A percentile compares a stretch with the other conserved stretches of the same genome.
phyloP scores from a whole-genome alignment of 2,888 invertebrate species.

The Plebejus anna region DNA sequence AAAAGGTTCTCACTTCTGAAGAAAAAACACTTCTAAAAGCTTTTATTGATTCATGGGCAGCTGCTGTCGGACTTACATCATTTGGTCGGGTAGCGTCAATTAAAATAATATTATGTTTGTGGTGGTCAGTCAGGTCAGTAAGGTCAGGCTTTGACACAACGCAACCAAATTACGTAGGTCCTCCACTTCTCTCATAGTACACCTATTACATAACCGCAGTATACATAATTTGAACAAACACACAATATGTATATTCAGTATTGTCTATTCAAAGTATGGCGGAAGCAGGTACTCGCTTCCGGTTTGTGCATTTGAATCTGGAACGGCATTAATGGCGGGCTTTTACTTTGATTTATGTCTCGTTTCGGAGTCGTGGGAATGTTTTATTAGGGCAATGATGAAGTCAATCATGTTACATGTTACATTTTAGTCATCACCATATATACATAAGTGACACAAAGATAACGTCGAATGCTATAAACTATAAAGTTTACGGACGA shows the following conservation, averaged over 20 bases:
- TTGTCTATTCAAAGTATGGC: constrained; percentile 34
- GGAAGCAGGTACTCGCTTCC: constrained; percentile 44
- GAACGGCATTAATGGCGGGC: constrained; percentile 35
- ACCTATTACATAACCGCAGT: neutral
- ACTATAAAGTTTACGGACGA: neutral
- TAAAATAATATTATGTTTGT: neutral
- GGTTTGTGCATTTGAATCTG: constrained; percentile 43
- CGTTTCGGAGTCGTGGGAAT: constrained; percentile 30
- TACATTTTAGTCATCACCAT: constrained; percentile 1
- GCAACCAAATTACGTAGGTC: too few relatives aligned
- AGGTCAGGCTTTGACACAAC: too few relatives aligned
- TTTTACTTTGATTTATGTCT: constrained; percentile 35
- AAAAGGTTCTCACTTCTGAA: too few relatives aligned
- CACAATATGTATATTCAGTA: constrained; percentile 21
- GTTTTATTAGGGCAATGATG: constrained; percentile 32
- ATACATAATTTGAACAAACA: constrained; percentile 14
- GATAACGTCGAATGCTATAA: neutral
- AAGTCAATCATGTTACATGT: neutral
- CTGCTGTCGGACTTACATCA: too few relatives aligned
- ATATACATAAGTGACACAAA: neutral
- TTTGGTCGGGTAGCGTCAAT: too few relatives aligned
- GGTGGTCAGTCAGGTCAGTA: too few relatives aligned
- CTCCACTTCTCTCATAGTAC: too few relatives aligned
- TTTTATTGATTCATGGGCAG: too few relatives aligned
- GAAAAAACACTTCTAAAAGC: too few relatives aligned